Conservation (phyloP, 2,797 vertebrate genomes). For the Dallia pectoralis region DNA sequence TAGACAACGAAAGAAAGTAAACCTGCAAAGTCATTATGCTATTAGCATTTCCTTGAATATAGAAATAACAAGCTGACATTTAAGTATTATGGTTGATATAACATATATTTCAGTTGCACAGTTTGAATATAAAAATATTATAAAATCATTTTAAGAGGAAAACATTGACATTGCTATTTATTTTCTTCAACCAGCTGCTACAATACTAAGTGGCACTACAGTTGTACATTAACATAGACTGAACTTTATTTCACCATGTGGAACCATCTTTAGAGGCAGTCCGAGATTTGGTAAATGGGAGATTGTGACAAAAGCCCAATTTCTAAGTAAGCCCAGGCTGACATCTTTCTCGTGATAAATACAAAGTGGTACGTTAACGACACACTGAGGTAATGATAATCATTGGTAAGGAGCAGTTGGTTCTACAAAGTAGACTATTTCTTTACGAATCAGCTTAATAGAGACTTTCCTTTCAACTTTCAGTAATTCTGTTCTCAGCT, state of each 20-base stretch:
- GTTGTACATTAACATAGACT: neutral
- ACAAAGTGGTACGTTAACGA: neutral
- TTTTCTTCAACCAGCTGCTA: neutral
- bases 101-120: neutral
- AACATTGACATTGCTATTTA: neutral
- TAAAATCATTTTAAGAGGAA: neutral
- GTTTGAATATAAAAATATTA: neutral
- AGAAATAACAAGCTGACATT: neutral
- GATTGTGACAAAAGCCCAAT: neutral
- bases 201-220: neutral
- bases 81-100: neutral
- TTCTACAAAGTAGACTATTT: neutral
- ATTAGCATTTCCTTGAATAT: slow-evolving; percentile 25
- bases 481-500: slow-evolving; percentile 12
- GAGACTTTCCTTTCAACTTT: neutral
- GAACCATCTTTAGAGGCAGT: neutral
- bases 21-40: slow-evolving; percentile 33
- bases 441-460: neutral
- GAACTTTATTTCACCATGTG: slow-evolving; percentile 1
- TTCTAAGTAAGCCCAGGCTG: neutral
- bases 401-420: neutral
- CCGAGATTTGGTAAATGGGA: neutral
- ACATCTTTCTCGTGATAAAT: neutral
- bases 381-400: neutral
- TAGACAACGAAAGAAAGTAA: too few species aligned